These are phyloP conservation scores for Drosophila guanche DNA, from an alignment of 1,140 invertebrate genomes.

Conservation along the genomic window DNA sequence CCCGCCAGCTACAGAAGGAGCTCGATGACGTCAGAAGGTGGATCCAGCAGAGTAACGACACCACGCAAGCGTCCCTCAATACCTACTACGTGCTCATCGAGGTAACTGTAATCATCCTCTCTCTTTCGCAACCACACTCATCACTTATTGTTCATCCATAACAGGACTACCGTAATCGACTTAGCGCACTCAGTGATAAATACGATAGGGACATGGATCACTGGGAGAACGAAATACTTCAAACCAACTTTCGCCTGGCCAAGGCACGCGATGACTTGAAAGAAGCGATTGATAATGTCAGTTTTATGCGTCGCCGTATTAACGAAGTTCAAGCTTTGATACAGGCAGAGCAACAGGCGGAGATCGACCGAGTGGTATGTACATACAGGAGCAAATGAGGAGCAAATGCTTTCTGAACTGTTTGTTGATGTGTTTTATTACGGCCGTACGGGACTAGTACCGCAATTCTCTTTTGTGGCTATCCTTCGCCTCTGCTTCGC, in stretches of 20 bases:
- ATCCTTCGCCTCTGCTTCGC: no score
- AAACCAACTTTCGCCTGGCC: not conserved
- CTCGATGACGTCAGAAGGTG: not conserved
- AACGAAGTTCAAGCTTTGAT: slow-evolving; percentile 10
- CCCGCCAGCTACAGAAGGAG: slow-evolving; percentile 1
- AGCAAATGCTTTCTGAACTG: no score
- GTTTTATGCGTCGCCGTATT: slow-evolving; percentile 18
- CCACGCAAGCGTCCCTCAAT: not conserved
- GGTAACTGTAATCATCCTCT: not conserved
- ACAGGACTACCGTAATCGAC: slow-evolving; percentile 9
- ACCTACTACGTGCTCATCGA: slow-evolving; percentile 6
- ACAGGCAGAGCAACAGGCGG: not conserved
- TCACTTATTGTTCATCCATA: no score
- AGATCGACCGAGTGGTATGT: not conserved
- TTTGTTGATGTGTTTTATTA: no score
- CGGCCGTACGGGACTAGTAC: no score
- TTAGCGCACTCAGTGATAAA: not conserved
- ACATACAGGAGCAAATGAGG: no score
- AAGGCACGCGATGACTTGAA: slow-evolving; percentile 1
- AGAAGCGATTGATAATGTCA: not conserved
- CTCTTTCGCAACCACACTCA: not conserved
- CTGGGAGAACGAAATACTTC: slow-evolving; percentile 18
- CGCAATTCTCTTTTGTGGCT: no score
- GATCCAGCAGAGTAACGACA: not conserved
- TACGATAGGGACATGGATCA: not conserved